Evolutionary conservation across 2,797 vertebrate genomes (phyloP), one percentile per base, ranked within the genome.

Genomic region (Phataginus tetradactyla): DNA sequence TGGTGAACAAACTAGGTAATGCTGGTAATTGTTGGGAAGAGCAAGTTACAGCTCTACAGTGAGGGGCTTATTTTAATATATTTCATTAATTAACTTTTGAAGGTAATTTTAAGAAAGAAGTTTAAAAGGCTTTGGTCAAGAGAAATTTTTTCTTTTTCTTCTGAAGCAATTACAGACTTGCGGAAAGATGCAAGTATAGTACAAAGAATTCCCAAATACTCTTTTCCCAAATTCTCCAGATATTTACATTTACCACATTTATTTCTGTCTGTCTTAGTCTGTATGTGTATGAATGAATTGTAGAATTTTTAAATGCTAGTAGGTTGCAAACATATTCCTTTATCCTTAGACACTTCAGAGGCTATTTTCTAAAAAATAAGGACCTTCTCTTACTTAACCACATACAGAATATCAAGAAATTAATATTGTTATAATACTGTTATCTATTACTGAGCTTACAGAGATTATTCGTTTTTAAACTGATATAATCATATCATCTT

Each of bases 141-240:
- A 61, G 18, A 78, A 49, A 85, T 94, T 69, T 95, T 14, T 92
- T 89, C 64, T 89, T 88, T 68, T 79, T 72, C 53, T 59, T 92
- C 89, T 86, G 45, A 96, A 91, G 71, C 90, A 78, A 61, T 85
- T 97, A 95, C 64, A 93, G 68, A 59, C 57, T 96, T 74, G 29
- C 8, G 39, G 71, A 88, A 87, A 90, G 72, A 7, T 90, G 49
- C 12, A 55, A 91, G 57, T 77, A 64, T 85, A 96, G 7, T 87
- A 64, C 61, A 93, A 57, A 94, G 49, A 85, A 77, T 69, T 81
- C 23, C 39, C 11, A 49, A 95, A 42, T 51, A 86, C 5, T 79
- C 27, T 12, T 55, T 21, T 49, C 34, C 10, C 7, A 53, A 27
- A 37, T 81, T 93, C 53, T 90, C 85, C 23, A 93, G 92, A 64